Evolutionary conservation across 2,113 vertebrate genomes (phyloP).

Genomic region (Columba janthina): DNA sequence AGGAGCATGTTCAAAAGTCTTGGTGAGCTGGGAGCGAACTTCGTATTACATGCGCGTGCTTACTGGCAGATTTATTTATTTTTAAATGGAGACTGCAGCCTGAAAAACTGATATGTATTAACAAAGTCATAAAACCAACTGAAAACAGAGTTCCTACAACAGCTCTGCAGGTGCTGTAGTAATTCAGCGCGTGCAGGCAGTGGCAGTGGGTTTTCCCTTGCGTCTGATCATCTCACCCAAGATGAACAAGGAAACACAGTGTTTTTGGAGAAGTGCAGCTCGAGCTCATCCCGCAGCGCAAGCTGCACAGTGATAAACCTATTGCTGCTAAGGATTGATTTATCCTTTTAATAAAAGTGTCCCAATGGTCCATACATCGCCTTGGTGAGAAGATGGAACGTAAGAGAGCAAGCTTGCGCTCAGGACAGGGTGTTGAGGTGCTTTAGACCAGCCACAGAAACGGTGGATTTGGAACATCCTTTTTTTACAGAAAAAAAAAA

Average conservation of each 20-base stretch:
- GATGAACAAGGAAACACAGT: accelerated
- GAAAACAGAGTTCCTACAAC: not conserved
- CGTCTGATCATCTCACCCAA: accelerated
- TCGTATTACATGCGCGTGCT: not conserved
- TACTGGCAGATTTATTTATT: not conserved
- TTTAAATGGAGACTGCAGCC: not conserved
- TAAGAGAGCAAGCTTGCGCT: not conserved
- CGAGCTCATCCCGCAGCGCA: not conserved
- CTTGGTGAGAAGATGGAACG: not conserved
- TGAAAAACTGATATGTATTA: not conserved
- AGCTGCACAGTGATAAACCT: not conserved
- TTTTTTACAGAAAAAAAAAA: not conserved
- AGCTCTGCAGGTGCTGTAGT: not conserved
- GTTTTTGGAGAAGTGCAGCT: not conserved
- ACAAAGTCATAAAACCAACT: not conserved
- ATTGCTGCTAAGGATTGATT: not conserved
- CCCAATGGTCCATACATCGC: accelerated
- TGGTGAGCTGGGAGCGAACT: not conserved
- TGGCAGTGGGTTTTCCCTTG: not conserved
- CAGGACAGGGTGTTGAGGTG: not conserved
- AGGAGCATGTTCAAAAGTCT: not conserved
- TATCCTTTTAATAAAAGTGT: not conserved
- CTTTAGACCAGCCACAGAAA: not conserved
- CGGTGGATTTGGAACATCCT: accelerated
- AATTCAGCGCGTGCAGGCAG: not conserved